Base-by-base conservation (phyloP, 2,888 invertebrate species). In the Heliothis peltigera region DNA sequence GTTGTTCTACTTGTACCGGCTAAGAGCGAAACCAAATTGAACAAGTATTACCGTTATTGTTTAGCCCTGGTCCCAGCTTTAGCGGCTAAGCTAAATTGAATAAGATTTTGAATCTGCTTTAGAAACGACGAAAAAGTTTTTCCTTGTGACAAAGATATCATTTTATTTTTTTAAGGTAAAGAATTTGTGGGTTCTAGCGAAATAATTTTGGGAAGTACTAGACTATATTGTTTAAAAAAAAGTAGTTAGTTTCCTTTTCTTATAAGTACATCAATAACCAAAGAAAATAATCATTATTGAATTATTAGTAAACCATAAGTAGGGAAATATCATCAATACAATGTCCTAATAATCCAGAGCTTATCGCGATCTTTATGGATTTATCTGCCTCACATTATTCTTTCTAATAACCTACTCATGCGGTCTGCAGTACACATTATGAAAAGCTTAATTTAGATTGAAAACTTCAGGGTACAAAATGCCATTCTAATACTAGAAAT, bases 21-120 rank as follows among this genome's bases (percentile, higher is more conserved):
- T 25, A 18, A 53, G n/a, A 70, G 17, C 8, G 10, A 48, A 68
- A 53, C 12, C 48, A 35, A 53, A 57, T 54, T 54, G 55, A 47
- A 57, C 25, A 70, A 67, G 35, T 70, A 48, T 18, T n/a, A 35
- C 43, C 17, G 32, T 57, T 48, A 57, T 49, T 65, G 53, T 54
- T 72, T 32, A 64, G 43, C 19, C 28, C 22, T 39, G 10, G 12
- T 17, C 39, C 53, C 53, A 44, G 57, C 57, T 72, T 49, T 53
- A 17, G 15, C 18, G 57, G 53, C 44, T 64, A 72, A 69, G 69
- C 73, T 57, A 64, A 72, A 69, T 72, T 64, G 65, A 69, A 69
- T 71, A 64, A 66, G 49, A 58, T 54, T 65, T 51, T 49, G n/a
- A 51, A 51, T 58, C 15, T 43, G 21, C 25, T 54, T 51, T 51